Evolutionary conservation across 2,888 invertebrate genomes (phyloP), one percentile per base, ranked within the genome.

Genomic region (Caenorhabditis macrosperma): DNA sequence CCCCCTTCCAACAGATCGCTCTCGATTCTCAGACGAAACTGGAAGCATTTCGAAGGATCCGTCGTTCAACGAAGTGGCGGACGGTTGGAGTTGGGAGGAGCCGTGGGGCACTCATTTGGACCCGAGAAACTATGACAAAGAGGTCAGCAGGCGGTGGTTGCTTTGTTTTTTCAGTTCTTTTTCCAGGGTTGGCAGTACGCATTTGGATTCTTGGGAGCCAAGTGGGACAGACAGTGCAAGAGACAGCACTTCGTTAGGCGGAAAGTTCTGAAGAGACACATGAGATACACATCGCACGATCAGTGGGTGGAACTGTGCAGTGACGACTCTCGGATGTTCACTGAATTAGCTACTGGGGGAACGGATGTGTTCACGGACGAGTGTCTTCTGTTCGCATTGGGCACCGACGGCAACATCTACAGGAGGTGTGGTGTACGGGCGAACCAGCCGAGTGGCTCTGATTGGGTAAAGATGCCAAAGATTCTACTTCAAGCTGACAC

Each of bases 81-180:
- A 69, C 0, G 61, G 81, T 9, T 84, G 84, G 84, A 71, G 80
- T 59, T 84, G 84, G 84, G 82, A 83, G 57, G 84, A 84, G 33
- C 69, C 79, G 22, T 82, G 84, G 81, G 48, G 33, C 20, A 66
- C 82, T 15, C 60, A 79, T 20, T 26, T 71, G 3, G 75, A 79
- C 44, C 61, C 59, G 5, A 35, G 78, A 10, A 66, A 41, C 15
- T 80, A 33, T 41, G 84, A 84, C 28, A 64, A 72, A 48, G 81
- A 84, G 24, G 78, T 78, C 9, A 33, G 33, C 9, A 9, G 9
- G 33, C 33, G 9, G 9, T n/a, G n/a, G 6, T 33, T 33, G 33
- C 5, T 9, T 7, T 7, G 6, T 33, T 33, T 5, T 7, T 9
- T 5, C 6, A 33, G 33, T 7, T 33, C 33, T 33, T 33, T 33